Base-by-base conservation (phyloP, 2,113 vertebrate species). In the Corvus cornix region DNA sequence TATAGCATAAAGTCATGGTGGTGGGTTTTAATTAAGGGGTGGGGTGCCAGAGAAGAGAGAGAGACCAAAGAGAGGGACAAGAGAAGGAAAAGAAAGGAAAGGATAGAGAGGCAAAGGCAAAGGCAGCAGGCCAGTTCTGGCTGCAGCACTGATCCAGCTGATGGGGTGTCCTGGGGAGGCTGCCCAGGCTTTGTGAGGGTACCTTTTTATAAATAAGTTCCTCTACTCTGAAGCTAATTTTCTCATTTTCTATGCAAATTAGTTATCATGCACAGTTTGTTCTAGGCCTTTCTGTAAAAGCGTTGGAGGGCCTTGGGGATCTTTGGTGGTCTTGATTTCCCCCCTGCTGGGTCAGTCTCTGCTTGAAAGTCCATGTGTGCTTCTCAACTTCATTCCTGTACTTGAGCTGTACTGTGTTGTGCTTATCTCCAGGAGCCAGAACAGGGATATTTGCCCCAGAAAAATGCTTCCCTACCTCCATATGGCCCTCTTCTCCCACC, bases 311-410 rank as follows among this genome's bases (percentile, higher is more conserved):
- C 10, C 74, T 52, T 64, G 19, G n/a, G 15, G 23, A 28, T 59
- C 16, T 74, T 59, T 39, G 10, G 10, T 37, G 7, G 4, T 58
- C 18, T 59, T 66, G 27, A 59, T 74, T 68, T 35, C 3, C 7
- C 3, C 7, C 8, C 27, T 33, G 0, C 51, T 20, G 31, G 0
- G 6, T 44, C 19, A 39, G 7, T n/a, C 16, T 74, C 28, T 68
- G 13, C 33, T 75, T 0, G 0, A 30, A 66, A 82, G 11, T 53
- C 46, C 46, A 15, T 60, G 28, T 8, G 33, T 46, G 16, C 28
- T 67, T 60, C 20, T 60, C 52, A 60, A 0, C 7, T 35, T 46
- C 23, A 26, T 82, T 67, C 37, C 23, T 75, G 23, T 59, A 3
- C 10, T 39, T 74, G 10, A 44, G 15, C 23, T 78, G 18, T 51